phyloP scores from a whole-genome alignment of 1,140 invertebrate species.

The Marisa cornuarietis region DNA sequence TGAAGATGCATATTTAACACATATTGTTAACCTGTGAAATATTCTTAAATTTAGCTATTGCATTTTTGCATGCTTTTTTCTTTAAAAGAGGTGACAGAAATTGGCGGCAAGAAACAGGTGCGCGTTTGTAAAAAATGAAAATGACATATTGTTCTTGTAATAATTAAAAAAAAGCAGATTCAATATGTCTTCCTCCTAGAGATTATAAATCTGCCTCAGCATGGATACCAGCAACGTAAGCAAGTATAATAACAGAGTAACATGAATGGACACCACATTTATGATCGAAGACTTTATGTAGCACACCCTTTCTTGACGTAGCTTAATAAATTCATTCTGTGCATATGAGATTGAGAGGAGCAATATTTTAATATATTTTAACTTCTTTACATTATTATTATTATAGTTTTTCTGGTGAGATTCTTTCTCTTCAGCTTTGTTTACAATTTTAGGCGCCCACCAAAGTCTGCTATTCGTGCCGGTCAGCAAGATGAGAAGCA shows the following conservation, averaged over 20 bases:
- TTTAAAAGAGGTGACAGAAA: not conserved
- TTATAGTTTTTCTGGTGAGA: too few relatives aligned
- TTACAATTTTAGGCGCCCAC: not conserved
- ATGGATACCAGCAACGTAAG: too few relatives aligned
- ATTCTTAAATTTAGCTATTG: not conserved
- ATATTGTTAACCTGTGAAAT: not conserved
- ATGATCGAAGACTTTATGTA: not conserved
- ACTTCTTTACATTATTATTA: not conserved
- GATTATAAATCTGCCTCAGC: too few relatives aligned
- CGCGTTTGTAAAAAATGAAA: not conserved
- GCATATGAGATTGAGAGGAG: not conserved
- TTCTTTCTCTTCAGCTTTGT: not conserved
- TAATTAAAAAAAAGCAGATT: too few relatives aligned
- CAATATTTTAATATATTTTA: not conserved
- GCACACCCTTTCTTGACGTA: too few relatives aligned
- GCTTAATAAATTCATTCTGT: too few relatives aligned
- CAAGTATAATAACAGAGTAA: too few relatives aligned
- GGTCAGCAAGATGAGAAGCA: not conserved
- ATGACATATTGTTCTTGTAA: not conserved
- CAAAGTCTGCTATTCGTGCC: not conserved
- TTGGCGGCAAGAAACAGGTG: conserved; percentile 4
- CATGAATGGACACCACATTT: not conserved
- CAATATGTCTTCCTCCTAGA: too few relatives aligned
- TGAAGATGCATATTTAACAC: not conserved
- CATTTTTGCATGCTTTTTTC: conserved; percentile 1